These are phyloP conservation scores for Metaphire vulgaris DNA, from an alignment of 1,140 invertebrate species.

Conservation along the genomic window DNA sequence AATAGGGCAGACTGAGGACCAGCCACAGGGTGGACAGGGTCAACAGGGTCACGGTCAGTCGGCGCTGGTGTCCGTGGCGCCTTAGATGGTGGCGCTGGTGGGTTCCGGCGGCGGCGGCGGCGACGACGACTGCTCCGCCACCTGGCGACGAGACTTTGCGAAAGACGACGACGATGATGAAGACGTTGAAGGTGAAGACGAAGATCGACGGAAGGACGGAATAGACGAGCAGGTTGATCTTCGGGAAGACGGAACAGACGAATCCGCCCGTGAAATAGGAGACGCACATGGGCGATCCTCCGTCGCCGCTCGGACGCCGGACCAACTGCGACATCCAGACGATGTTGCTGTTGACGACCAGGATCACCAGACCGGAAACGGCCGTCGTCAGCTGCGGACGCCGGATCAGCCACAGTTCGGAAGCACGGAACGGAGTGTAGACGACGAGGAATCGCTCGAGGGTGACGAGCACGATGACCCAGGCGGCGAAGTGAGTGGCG, in stretches of 20 bases:
- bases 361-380: slow-evolving; percentile 3
- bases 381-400: background rate
- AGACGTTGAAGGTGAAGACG: no score
- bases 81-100: no score
- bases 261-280: no score
- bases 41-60: slow-evolving; percentile 15
- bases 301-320: no score
- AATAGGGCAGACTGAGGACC: slow-evolving; percentile 13
- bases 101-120: no score
- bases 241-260: no score
- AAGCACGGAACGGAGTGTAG: slow-evolving; percentile 4
- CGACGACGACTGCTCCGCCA: no score
- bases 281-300: no score
- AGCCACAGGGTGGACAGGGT: slow-evolving; percentile 14
- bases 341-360: slow-evolving; percentile 13
- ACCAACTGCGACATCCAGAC: no score
- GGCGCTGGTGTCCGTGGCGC: slow-evolving; percentile 1
- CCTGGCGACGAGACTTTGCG: background rate
- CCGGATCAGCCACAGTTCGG: background rate
- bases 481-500: slow-evolving; percentile 12
- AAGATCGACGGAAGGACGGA: background rate
- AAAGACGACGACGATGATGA: background rate
- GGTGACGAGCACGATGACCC: slow-evolving; percentile 16
- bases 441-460: slow-evolving; percentile 19
- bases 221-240: background rate